Evolutionary conservation across 2,888 invertebrate species (phyloP), one percentile per base, ranked within the genome.

Genomic region (Cerastis rubricosa): DNA sequence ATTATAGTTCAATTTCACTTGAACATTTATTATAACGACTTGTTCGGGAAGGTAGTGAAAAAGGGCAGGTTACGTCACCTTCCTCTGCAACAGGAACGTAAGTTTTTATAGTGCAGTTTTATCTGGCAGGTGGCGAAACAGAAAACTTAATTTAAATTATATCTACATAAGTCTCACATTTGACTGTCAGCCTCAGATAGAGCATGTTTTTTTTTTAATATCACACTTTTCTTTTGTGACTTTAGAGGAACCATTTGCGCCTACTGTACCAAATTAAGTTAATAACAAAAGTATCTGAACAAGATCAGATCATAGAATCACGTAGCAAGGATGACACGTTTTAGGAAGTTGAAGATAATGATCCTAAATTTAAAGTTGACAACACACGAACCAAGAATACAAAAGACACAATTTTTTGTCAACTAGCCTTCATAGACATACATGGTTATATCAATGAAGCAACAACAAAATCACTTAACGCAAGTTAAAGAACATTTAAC

Each of bases 1-100:
- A 82, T 80, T 80, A 82, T 59, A 76, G 82, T 65, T 19, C 51
- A 76, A 65, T 80, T 82, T 82, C 77, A 68, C 64, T 65, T 14
- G 59, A 65, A 43, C 68, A 59, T 82, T 82, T 65, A 82, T 59
- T 76, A 76, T 47, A 82, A 29, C 51, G 45, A 49, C n/a, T 57
- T 29, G 57, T 35, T 45, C 22, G 45, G 59, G 45, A 75, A 81
- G 25, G 17, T 25, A 43, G 76, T 43, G 17, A 74, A 74, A 80
- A 81, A 65, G 64, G 68, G 82, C 43, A 43, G 7, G 54, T 81
- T 69, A n/a, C 49, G 25, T 76, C 68, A 80, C 68, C 19, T 82
- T 51, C n/a, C 22, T n/a, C 0, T 29, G 43, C 19, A 49, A 17
- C 1, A 12, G 25, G 2, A 35, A 9, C n/a, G 2, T 68, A 43